Percentiles rank a stretch among this genome's conserved stretches.
Conservation (phyloP, 2,113 vertebrate species). For the Bufo bufo region DNA sequence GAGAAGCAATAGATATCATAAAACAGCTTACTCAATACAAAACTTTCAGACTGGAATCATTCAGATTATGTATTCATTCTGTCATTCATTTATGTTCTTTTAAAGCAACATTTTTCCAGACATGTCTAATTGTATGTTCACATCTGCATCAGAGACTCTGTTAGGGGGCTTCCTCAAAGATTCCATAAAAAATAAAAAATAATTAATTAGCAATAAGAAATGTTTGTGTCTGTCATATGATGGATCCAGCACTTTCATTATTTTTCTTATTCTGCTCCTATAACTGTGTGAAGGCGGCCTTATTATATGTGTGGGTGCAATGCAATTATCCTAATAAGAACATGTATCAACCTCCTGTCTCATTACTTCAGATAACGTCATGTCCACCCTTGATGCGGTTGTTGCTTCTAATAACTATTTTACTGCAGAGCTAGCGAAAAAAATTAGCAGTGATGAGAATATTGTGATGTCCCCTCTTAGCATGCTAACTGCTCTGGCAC, state of each 20-base stretch:
- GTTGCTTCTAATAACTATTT: conserved; percentile 13
- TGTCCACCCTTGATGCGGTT: conserved; percentile 14
- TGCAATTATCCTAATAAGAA: neutral
- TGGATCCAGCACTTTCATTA: too few species aligned
- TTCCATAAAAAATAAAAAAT: too few species aligned
- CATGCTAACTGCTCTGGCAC: neutral
- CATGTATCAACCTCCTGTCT: neutral
- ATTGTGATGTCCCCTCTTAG: conserved; percentile 4
- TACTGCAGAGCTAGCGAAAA: conserved; percentile 7
- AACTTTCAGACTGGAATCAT: neutral
- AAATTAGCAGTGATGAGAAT: neutral
- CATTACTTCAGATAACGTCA: neutral
- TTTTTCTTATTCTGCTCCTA: too few species aligned
- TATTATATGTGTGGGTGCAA: neutral
- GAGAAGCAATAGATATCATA: neutral
- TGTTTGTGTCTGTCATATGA: too few species aligned
- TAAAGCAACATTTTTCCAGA: neutral
- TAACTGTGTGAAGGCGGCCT: too few species aligned
- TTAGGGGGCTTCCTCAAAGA: too few species aligned
- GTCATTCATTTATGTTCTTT: neutral
- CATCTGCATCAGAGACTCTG: neutral
- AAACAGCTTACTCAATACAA: neutral
- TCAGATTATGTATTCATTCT: neutral
- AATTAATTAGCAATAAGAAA: too few species aligned
- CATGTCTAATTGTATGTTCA: neutral